Evolutionary conservation across 2,113 vertebrate species (phyloP).

Genomic region (Odontesthes bonariensis): DNA sequence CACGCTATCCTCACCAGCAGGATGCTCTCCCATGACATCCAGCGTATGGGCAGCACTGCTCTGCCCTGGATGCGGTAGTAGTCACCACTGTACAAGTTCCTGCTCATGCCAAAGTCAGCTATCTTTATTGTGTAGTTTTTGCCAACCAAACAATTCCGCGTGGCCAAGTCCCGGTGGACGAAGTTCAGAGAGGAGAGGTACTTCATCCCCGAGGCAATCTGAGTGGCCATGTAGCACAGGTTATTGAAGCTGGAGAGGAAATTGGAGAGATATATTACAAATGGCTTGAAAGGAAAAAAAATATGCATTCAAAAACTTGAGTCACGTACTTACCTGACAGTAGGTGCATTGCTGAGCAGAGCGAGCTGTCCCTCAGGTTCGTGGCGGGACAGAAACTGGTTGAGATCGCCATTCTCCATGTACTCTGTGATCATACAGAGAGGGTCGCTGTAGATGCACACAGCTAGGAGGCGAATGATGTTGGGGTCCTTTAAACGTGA

Average conservation of each 20-base stretch:
- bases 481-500: constrained; percentile 97
- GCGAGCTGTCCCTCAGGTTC: constrained; percentile 81
- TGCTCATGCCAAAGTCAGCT: constrained; percentile 98
- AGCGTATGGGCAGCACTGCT: constrained; percentile 96
- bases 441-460: constrained; percentile 93
- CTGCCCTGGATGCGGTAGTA: constrained; percentile 98
- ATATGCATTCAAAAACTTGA: background rate
- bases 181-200: constrained; percentile 98
- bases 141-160: constrained; percentile 95
- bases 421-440: constrained; percentile 99
- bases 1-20: constrained; percentile 84
- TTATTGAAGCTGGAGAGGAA: constrained; percentile 83
- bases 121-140: constrained; percentile 99
- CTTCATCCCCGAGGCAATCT: constrained; percentile 98
- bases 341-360: constrained; percentile 72
- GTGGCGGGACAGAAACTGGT: constrained; percentile 97
- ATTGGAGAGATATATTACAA: background rate
- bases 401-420: constrained; percentile 99
- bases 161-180: constrained; percentile 97
- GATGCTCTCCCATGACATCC: constrained; percentile 99
- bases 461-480: constrained; percentile 94
- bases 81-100: constrained; percentile 97
- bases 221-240: constrained; percentile 93
- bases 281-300: background rate
- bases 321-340: constrained; percentile 85